Evolutionary conservation across 2,888 invertebrate species (phyloP), one percentile per base, ranked within the genome.

Genomic region (Philereme transversata): DNA sequence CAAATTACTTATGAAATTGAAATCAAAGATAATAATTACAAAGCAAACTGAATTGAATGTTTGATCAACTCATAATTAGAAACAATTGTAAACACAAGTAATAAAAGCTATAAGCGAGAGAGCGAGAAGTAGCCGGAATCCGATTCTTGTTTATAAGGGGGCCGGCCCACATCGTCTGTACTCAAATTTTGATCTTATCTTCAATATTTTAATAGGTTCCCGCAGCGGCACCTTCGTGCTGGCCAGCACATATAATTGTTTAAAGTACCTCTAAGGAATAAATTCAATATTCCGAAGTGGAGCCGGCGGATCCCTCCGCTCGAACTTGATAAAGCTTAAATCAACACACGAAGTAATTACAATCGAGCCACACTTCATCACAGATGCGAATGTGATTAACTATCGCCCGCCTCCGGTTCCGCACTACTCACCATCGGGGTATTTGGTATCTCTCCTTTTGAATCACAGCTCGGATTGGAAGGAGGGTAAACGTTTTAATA

Each of bases 291-390:
- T 77, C 79, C 67, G 72, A 70, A 69, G 70, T 72, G 78, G 74
- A 70, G 72, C 72, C 44, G 76, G 77, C 76, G 78, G 73, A 70
- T 75, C 78, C 78, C 79, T 79, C 73, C 78, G 76, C 75, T 72
- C 76, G 73, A 77, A 74, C 78, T 78, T 84, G 88, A 88, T 90
- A 88, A 87, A 87, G 87, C 87, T 90, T 90, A 90, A 89, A 90
- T 88, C 90, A 90, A 91, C 90, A 90, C 84, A 87, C 87, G 78
- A 88, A 87, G 86, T 88, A 90, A 90, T 91, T 90, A 90, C 90
- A 87, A 86, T 83, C 81, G 83, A 83, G 83, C 82, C 80, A 85
- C 88, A 88, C 86, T 87, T 88, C 85, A 88, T 88, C 88, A 84
- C 82, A 86, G 84, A 89, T 88, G 87, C 86, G 87, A 86, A 88